Evolutionary conservation across 2,797 vertebrate species (phyloP).

Genomic region (Limosa lapponica): DNA sequence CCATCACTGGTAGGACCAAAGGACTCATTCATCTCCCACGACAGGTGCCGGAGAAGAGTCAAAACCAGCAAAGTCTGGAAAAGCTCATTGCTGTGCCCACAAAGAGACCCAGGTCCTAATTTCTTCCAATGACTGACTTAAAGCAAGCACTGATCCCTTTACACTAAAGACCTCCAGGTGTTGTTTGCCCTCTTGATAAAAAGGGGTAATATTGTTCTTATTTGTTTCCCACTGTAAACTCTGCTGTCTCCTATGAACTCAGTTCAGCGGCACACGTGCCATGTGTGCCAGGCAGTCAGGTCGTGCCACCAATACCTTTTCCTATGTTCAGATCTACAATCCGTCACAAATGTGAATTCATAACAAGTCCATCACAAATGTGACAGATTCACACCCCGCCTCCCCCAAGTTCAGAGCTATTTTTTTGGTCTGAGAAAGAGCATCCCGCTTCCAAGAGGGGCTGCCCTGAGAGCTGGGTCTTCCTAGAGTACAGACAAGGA

Average conservation of each 20-base stretch:
- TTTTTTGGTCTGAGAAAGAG: not conserved
- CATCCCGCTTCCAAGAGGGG: not conserved
- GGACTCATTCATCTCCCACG: not conserved
- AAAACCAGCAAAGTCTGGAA: not conserved
- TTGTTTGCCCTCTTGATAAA: not conserved
- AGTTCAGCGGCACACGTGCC: not conserved
- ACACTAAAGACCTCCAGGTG: rapidly evolving
- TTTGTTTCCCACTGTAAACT: not conserved
- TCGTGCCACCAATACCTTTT: not conserved
- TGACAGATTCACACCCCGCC: not conserved
- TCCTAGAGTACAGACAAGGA: not conserved
- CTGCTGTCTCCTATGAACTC: not conserved
- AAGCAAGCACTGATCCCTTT: not conserved
- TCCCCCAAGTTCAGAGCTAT: not conserved
- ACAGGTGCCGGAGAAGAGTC: not conserved
- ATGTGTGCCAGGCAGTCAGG: not conserved
- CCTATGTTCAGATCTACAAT: not conserved
- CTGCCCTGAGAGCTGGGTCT: not conserved
- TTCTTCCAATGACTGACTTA: not conserved
- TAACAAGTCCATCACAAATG: not conserved
- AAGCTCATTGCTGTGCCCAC: not conserved
- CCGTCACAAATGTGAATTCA: not conserved
- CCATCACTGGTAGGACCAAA: not conserved
- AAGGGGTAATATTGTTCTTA: not conserved
- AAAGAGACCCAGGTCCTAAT: not conserved